Evolutionary conservation across 2,888 invertebrate species (phyloP), one percentile per base, ranked within the genome.

Genomic region (Hirtodrosophila trivittata): DNA sequence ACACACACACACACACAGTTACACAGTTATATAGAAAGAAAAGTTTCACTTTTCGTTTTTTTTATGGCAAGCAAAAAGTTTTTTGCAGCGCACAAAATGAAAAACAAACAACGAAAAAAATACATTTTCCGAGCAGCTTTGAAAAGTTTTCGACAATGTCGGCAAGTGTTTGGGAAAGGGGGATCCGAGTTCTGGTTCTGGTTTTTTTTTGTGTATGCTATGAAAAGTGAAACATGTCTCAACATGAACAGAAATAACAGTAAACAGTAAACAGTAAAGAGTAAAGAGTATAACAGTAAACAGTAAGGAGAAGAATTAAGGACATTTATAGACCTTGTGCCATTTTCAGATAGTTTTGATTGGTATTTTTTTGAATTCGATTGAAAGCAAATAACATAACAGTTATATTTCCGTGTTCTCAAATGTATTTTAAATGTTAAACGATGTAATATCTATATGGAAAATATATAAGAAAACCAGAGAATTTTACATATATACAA

Each of bases 391-490:
- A 9, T 3, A 28, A 28, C 1, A 28, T 9, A 4, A 9, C 1
- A 9, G 28, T 28, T 9, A 76, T 66, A 70, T 78, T 81, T 84
- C 57, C 71, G 76, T 81, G 71, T 76, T 84, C 74, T 78, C n/a
- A 65, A 69, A 76, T 64, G 74, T 84, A 84, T 81, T 84, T 70
- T 67, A 75, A 81, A 68, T 81, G 77, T 81, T 84, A 50, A 35
- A 21, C 41, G 10, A 28, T 46, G 41, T 43, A 35, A 43, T 43
- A 30, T 26, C 8, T 14, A 30, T 18, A 14, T 37, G 9, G n/a
- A 32, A 32, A 16, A 45, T n/a, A 5, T 28, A n/a, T 4, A 28
- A 28, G 9, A 3, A 28, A 3, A 28, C 1, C 28, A 33, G 10
- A 62, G 9, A 51, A 37, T 55, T 66, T 72, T 47, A 47, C 55